These are phyloP conservation scores for Endomychus coccineus DNA, from an alignment of 2,888 invertebrate genomes.

Conservation along the genomic window DNA sequence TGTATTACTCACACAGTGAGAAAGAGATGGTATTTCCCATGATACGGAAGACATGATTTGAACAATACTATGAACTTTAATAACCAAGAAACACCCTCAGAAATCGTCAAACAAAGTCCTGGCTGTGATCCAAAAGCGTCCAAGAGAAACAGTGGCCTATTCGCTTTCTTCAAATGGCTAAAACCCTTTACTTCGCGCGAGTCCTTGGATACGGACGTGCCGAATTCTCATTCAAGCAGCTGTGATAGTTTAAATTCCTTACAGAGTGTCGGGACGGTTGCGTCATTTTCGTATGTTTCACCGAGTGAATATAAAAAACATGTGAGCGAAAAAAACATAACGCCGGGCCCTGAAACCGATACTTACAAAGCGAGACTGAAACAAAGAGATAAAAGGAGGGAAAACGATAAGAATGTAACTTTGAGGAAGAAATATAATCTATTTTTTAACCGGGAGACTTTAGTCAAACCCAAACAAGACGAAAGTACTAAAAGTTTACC, in stretches of 20 bases:
- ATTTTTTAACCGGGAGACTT: conserved; percentile 40
- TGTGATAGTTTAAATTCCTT: conserved; percentile 59
- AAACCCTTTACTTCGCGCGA: conserved; percentile 47
- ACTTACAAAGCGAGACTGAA: conserved; percentile 55
- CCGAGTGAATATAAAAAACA: conserved; percentile 48
- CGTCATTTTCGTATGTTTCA: conserved; percentile 62
- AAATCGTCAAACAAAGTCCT: conserved; percentile 38
- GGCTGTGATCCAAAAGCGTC: conserved; percentile 39
- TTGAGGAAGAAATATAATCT: conserved; percentile 59
- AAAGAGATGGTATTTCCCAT: conserved; percentile 20
- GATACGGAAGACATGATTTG: conserved; percentile 14
- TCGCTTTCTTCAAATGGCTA: conserved; percentile 68
- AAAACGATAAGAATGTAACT: conserved; percentile 54
- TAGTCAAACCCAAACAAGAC: conserved; percentile 26
- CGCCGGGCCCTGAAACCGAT: conserved; percentile 54
- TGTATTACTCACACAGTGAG: conserved; percentile 9
- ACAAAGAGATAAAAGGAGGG: conserved; percentile 52
- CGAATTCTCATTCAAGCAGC: conserved; percentile 44
- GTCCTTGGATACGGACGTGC: conserved; percentile 33
- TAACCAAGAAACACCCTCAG: conserved; percentile 28
- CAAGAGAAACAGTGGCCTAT: conserved; percentile 46
- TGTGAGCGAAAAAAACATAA: conserved; percentile 44
- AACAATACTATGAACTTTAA: conserved; percentile 30
- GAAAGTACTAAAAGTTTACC: conserved; percentile 42
- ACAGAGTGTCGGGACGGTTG: conserved; percentile 64